Evolutionary conservation across 1,140 invertebrate species (phyloP), one percentile per base, ranked within the genome.

Genomic region (Nasonia longicornis): DNA sequence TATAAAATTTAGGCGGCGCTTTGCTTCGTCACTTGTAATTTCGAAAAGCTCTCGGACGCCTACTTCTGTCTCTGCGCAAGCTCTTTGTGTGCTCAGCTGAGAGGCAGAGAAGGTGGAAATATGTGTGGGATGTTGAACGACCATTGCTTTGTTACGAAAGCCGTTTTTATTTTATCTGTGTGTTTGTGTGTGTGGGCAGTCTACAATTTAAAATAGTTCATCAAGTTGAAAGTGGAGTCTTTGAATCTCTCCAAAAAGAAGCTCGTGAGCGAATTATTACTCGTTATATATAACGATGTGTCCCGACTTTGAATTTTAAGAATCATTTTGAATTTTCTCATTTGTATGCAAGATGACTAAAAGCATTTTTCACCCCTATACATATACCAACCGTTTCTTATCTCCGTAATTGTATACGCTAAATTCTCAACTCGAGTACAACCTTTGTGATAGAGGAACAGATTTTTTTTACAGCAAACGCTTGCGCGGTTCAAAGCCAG

Each of bases 1-100:
- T n/a, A 71, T 35, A 35, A 71, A 71, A 38, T 71, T 71, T 38
- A 71, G 69, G 12, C 69, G 69, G n/a, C 69, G 35, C 69, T 38
- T 71, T 58, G 52, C 52, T n/a, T 58, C 52, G 52, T 58, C 52
- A 58, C 52, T 20, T 58, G 52, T 20, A 58, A 58, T 58, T 58
- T n/a, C 16, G 4, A 58, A 6, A n/a, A n/a, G 16, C 52, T 58
- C 52, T n/a, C 52, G 0, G 52, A n/a, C 52, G 52, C 52, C 52
- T n/a, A 14, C 20, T n/a, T 4, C 52, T 58, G 16, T 58, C 20
- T n/a, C 52, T n/a, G 52, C 6, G 52, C 20, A 16, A 58, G 52
- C 52, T 58, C 52, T 58, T 58, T 58, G 52, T 58, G 16, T n/a
- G 16, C 52, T 58, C 4, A 58, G 52, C 3, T 6, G 16, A 58